Conservation (phyloP, 2,888 invertebrate genomes). For the Sminthurides aquaticus region DNA sequence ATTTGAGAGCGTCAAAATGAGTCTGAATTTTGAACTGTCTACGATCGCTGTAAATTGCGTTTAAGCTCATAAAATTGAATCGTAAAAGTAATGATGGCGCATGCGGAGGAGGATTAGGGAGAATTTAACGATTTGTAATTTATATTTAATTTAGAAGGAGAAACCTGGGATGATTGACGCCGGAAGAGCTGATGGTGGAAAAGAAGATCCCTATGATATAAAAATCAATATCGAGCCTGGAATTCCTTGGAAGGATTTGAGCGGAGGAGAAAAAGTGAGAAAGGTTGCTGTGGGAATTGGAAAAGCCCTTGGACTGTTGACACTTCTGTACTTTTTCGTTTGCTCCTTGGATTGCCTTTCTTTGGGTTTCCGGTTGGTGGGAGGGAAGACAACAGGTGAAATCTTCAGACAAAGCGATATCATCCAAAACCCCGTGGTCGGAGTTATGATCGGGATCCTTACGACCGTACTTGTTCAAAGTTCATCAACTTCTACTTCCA, state of each 20-base stretch:
- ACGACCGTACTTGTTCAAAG: conserved; percentile 53
- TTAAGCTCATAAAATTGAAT: too few species aligned
- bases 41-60: neutral
- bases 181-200: too few species aligned
- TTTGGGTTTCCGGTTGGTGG: conserved; percentile 47
- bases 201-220: conserved; percentile 35
- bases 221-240: conserved; percentile 12
- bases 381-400: conserved; percentile 40
- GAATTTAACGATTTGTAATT: too few species aligned
- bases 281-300: conserved; percentile 43
- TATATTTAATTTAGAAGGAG: too few species aligned
- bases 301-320: conserved; percentile 40
- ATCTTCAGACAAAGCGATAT: conserved; percentile 48
- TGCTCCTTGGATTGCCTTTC: conserved; percentile 48
- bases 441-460: conserved; percentile 53
- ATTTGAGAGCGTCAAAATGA: neutral
- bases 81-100: too few species aligned
- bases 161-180: too few species aligned
- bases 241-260: conserved; percentile 34
- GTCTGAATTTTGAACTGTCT: neutral
- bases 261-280: conserved; percentile 36
- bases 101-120: too few species aligned
- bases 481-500: conserved; percentile 52
- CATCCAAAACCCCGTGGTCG: conserved; percentile 51
- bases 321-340: conserved; percentile 48